Conservation (phyloP, 53 echinoderm and acorn worm genomes). For the Paracentrotus lividus region DNA sequence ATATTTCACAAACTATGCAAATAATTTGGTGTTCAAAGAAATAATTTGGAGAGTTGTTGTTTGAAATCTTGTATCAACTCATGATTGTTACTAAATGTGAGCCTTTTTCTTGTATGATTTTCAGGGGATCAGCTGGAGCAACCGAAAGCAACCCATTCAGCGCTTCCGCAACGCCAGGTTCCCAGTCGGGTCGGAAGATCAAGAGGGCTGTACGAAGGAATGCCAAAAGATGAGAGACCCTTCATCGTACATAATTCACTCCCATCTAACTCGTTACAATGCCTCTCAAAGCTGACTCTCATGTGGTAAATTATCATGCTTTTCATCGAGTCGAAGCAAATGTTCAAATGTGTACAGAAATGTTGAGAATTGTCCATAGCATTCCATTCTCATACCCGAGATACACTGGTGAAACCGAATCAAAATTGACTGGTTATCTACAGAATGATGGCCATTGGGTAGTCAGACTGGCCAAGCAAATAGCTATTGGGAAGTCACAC, state of each 20-base stretch:
- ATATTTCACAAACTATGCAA: no score
- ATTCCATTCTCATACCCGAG: not conserved
- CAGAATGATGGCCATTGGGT: no score
- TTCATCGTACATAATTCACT: not conserved
- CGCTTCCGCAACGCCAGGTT: conserved; percentile 66
- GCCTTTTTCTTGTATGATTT: not conserved
- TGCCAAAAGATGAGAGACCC: conserved; percentile 53
- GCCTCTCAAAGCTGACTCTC: not conserved
- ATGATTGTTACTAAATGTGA: not conserved
- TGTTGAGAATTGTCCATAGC: not conserved
- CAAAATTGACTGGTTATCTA: no score
- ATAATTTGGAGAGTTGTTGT: no score
- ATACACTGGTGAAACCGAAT: no score
- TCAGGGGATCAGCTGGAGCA: conserved; percentile 15
- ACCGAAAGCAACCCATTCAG: conserved; percentile 73
- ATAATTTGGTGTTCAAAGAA: no score
- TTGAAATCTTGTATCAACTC: no score
- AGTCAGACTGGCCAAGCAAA: no score
- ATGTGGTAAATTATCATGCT: not conserved
- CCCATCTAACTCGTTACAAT: not conserved
- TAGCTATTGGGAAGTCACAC: no score
- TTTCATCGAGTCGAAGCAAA: not conserved
- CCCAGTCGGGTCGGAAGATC: conserved; percentile 72
- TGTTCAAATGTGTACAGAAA: not conserved
- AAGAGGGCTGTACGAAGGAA: conserved; percentile 79